Evolutionary conservation across 2,888 invertebrate species (phyloP), one percentile per base, ranked within the genome.

Genomic region (Lepetodrilus schrolli): DNA sequence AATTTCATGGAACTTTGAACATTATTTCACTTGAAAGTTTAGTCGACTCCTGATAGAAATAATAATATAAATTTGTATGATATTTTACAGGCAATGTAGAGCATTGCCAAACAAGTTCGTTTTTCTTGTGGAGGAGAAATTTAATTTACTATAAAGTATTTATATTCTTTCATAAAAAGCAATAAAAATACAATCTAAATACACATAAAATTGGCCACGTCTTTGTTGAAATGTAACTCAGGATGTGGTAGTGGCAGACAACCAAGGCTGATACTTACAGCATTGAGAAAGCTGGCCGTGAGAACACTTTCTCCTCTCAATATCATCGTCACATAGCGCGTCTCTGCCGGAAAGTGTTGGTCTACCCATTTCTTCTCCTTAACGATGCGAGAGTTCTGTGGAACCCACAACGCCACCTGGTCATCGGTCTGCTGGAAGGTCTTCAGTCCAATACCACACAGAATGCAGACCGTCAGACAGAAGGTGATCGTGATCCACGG

Each of bases 361-460:
- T 81, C 78, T 49, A 84, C 81, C 86, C 85, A 86, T 13, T 74
- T 74, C 49, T 85, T 84, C 70, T 86, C 84, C 10, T 74, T 75
- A 66, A 85, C 78, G 5, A 86, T 76, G 8, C 84, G 72, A 0
- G 86, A 83, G 13, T 78, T 76, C 23, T 78, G 74, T 0, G 86
- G 86, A 13, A 86, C 86, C 86, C 86, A 86, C 2, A 86, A 77
- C 43, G 85, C 83, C 20, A 83, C 85, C 74, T 83, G 83, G n/a
- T 78, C 82, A 0, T 77, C 76, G 2, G 83, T 84, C 66, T 84
- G 82, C 21, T 82, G 66, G 50, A 86, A 84, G 4, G 84, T 82
- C 23, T 78, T 78, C 75, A 86, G 74, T n/a, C 86, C 86, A n/a
- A 85, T 74, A 1, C 83, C 83, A 78, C 84, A 85, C 2, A 84